A percentile compares a stretch with the other conserved stretches of the same genome.
Conservation (phyloP, 2,888 invertebrate genomes). For the Trissolcus brochymenae region DNA sequence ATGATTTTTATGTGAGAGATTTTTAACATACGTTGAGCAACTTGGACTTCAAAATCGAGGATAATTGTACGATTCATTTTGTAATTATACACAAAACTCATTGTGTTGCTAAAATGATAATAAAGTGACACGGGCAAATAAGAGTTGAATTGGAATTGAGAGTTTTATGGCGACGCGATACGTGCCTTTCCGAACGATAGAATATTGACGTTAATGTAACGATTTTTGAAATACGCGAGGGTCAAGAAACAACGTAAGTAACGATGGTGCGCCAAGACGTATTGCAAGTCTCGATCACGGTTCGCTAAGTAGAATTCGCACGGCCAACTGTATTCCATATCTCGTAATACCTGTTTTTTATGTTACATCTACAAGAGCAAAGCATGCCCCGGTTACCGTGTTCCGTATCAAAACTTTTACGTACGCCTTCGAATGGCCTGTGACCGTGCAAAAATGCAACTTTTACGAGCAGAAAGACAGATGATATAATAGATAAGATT, state of each 20-base stretch:
- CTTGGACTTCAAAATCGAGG: constrained; percentile 14
- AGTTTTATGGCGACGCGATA: constrained; percentile 64
- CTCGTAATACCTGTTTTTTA: constrained; percentile 11
- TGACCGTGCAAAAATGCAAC: constrained; percentile 16
- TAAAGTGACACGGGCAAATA: constrained; percentile 67
- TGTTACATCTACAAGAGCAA: neutral
- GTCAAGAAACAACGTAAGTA: constrained; percentile 27
- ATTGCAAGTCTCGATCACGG: constrained; percentile 17
- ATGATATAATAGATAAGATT: constrained; percentile 31
- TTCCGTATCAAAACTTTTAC: constrained; percentile 19
- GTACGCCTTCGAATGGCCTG: constrained; percentile 8
- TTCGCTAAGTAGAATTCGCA: constrained; percentile 33
- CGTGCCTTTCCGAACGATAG: constrained; percentile 63
- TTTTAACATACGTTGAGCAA: constrained; percentile 4
- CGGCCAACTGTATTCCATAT: constrained; percentile 15
- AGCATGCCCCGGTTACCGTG: neutral
- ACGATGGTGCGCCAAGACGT: constrained; percentile 28
- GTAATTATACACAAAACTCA: constrained; percentile 48
- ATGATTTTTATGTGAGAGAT: too few species aligned
- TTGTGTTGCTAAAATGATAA: constrained; percentile 43
- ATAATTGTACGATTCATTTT: constrained; percentile 33
- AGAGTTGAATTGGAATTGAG: constrained; percentile 67
- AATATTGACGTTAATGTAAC: constrained; percentile 62
- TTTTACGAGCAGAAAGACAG: constrained; percentile 18
- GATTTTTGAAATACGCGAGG: constrained; percentile 59